Evolutionary conservation across 2,888 invertebrate species (phyloP).

Genomic region (Apamea crenata): DNA sequence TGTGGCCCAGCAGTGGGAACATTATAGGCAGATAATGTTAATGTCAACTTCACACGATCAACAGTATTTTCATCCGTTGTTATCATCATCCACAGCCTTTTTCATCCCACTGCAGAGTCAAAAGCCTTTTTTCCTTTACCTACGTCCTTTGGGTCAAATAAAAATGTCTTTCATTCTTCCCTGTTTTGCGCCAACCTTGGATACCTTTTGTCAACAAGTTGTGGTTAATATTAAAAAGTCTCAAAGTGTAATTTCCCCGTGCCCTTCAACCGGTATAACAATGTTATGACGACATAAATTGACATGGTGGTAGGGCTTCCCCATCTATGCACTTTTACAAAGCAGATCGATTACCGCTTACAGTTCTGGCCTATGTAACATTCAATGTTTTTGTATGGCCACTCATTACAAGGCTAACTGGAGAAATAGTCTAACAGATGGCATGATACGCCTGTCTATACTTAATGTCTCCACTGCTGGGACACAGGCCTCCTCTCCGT

Average conservation of each 20-base stretch:
- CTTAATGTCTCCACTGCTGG: no score
- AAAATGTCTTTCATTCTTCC: background rate
- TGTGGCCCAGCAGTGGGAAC: no score
- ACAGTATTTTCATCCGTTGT: background rate
- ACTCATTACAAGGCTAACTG: background rate
- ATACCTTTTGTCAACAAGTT: background rate
- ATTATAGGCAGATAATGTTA: no score
- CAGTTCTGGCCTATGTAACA: background rate
- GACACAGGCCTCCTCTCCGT: no score
- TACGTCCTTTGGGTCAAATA: background rate
- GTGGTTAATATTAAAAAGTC: background rate
- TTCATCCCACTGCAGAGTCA: background rate
- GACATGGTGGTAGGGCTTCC: slow-evolving; percentile 21
- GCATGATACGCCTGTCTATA: no score
- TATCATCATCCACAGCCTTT: background rate
- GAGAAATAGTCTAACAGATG: background rate
- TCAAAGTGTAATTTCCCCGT: background rate
- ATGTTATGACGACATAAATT: background rate
- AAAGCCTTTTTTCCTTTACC: background rate
- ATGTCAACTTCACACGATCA: no score
- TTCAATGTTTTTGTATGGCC: background rate
- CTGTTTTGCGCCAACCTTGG: background rate
- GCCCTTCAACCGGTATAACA: slow-evolving; percentile 11
- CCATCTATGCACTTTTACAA: slow-evolving; percentile 10
- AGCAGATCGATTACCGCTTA: background rate